Evolutionary conservation across 2,888 invertebrate species (phyloP).

Genomic region (Acanthosepion pharaonis): DNA sequence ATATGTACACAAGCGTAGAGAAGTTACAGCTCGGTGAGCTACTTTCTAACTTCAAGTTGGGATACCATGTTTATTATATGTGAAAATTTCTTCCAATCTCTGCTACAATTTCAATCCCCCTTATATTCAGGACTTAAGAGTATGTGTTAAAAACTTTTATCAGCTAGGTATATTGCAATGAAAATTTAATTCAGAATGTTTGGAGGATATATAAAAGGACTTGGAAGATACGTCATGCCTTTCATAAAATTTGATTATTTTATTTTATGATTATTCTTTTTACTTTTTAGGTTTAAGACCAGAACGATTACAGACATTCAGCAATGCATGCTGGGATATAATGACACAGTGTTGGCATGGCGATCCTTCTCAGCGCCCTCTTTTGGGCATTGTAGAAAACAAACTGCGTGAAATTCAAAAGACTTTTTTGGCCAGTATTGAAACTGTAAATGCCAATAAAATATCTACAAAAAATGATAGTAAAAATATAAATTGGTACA

Average conservation of each 20-base stretch:
- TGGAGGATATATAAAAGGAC: not conserved
- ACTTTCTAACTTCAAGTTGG: no score
- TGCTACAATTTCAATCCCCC: no score
- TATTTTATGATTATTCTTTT: not conserved
- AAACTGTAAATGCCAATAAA: not conserved
- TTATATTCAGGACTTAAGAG: no score
- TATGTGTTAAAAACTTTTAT: no score
- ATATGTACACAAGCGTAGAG: no score
- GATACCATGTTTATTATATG: no score
- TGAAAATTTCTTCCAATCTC: no score
- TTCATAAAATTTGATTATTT: not conserved
- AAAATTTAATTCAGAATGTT: no score
- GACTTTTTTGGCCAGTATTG: not conserved
- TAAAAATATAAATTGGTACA: not conserved
- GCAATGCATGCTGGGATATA: conserved; percentile 86
- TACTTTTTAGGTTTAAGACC: conserved; percentile 83
- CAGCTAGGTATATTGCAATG: no score
- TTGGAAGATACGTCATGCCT: not conserved
- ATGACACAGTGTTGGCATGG: conserved; percentile 90
- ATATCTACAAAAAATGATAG: conserved; percentile 6
- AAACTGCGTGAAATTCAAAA: conserved; percentile 78
- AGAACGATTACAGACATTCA: conserved; percentile 84
- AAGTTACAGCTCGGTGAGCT: no score
- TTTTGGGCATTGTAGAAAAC: conserved; percentile 86
- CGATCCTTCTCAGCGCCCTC: conserved; percentile 83